Conservation (phyloP, 2,888 invertebrate genomes). For the Oasisia sp. region DNA sequence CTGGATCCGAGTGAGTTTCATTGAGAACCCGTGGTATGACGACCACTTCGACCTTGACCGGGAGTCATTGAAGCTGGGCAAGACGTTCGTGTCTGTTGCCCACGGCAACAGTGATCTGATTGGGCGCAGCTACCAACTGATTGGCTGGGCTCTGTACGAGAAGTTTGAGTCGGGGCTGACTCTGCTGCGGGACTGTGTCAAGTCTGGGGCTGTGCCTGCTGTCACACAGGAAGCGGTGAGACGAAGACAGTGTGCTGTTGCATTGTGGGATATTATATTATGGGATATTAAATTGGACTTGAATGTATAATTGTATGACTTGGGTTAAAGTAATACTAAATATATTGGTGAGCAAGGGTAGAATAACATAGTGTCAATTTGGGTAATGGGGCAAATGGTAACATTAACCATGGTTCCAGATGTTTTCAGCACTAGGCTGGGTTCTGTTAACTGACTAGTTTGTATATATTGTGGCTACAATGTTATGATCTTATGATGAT, state of each 20-base stretch:
- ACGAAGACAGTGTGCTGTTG: background rate
- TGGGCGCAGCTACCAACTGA: slow-evolving; percentile 65
- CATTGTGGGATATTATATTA: background rate
- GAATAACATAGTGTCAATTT: too few relatives aligned
- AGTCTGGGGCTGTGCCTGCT: background rate
- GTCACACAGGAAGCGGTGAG: slow-evolving; percentile 20
- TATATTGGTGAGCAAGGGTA: too few relatives aligned
- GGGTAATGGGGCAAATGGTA: too few relatives aligned
- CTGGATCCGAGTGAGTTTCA: slow-evolving; percentile 80
- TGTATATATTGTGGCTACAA: too few relatives aligned
- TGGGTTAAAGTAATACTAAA: too few relatives aligned
- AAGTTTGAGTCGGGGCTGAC: slow-evolving; percentile 72
- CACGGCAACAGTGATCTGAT: slow-evolving; percentile 36
- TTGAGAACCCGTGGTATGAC: slow-evolving; percentile 86
- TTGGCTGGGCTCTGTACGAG: slow-evolving; percentile 76
- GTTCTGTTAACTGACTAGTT: background rate
- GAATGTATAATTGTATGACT: too few relatives aligned
- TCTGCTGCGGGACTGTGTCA: slow-evolving; percentile 41
- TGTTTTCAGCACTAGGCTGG: too few relatives aligned
- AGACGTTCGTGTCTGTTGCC: slow-evolving; percentile 73
- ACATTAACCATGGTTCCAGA: too few relatives aligned
- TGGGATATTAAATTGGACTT: background rate
- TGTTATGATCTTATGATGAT: too few relatives aligned
- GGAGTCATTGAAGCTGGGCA: slow-evolving; percentile 77
- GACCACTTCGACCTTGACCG: slow-evolving; percentile 88